Evolutionary conservation across 2,888 invertebrate genomes (phyloP).

Genomic region (Cerastis rubricosa): DNA sequence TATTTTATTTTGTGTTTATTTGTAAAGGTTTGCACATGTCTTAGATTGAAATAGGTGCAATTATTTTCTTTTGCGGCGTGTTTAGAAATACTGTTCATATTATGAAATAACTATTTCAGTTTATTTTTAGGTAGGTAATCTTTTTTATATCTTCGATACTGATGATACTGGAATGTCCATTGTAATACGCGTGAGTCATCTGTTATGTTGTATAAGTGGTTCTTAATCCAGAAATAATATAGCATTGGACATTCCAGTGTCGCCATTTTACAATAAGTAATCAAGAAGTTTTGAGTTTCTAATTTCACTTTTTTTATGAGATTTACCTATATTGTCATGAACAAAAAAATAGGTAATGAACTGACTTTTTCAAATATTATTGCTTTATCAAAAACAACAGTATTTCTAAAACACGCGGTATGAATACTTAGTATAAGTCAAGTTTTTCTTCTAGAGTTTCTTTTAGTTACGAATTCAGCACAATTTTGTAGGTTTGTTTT

Average conservation of each 20-base stretch:
- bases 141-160: background rate
- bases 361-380: background rate
- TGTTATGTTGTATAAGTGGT: background rate
- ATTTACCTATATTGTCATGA: background rate
- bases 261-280: no score
- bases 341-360: background rate
- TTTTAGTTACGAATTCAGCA: constrained; percentile 62
- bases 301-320: background rate
- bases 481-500: constrained; percentile 40
- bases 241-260: background rate
- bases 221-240: background rate
- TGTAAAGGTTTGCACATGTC: constrained; percentile 48
- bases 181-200: background rate
- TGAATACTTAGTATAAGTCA: constrained; percentile 54
- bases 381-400: constrained; percentile 10
- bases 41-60: constrained; percentile 68
- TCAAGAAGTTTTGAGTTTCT: background rate
- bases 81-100: constrained; percentile 52
- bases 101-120: background rate
- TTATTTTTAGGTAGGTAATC: background rate
- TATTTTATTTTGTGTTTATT: constrained; percentile 45
- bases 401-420: constrained; percentile 52
- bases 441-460: constrained; percentile 41
- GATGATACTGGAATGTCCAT: constrained; percentile 25
- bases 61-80: constrained; percentile 59